phyloP scores from a whole-genome alignment of 2,797 vertebrate species.

The Hephaestus fuliginosus region DNA sequence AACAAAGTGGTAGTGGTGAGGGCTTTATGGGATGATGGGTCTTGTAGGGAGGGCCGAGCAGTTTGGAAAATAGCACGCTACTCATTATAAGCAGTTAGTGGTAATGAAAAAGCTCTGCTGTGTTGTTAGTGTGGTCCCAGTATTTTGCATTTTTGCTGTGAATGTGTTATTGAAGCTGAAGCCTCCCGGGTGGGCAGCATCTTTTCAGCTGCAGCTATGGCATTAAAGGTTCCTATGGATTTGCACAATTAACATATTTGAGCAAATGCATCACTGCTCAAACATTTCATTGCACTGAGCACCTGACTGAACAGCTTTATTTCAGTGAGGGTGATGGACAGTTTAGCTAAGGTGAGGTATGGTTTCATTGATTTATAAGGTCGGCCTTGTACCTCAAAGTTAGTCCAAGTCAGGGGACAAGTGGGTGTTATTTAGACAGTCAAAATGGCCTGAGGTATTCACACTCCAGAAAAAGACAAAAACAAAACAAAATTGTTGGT shows the following conservation, averaged over 20 bases:
- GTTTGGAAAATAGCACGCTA: conserved; percentile 63
- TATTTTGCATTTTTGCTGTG: conserved; percentile 46
- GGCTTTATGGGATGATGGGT: conserved; percentile 65
- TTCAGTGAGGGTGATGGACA: neutral
- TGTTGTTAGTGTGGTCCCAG: conserved; percentile 53
- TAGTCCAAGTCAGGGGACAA: neutral
- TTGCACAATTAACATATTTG: conserved; percentile 30
- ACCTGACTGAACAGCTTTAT: conserved; percentile 17
- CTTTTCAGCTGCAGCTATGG: conserved; percentile 6
- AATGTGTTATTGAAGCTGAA: conserved; percentile 46
- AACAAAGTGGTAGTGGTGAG: conserved; percentile 68
- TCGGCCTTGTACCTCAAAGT: neutral
- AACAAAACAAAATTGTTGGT: neutral
- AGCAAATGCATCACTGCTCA: conserved; percentile 10
- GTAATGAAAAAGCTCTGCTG: conserved; percentile 64
- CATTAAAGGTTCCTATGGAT: conserved; percentile 22
- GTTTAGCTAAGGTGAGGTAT: neutral
- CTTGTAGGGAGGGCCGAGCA: conserved; percentile 57
- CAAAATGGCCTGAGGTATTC: too few relatives aligned
- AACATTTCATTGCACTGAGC: neutral
- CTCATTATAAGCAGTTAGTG: conserved; percentile 73
- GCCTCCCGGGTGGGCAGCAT: conserved; percentile 5
- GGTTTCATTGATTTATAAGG: neutral
- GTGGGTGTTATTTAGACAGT: too few relatives aligned
- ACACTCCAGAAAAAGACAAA: too few relatives aligned